phyloP scores from a whole-genome alignment of 2,797 vertebrate genomes.

The Scomberomorus guttatus region DNA sequence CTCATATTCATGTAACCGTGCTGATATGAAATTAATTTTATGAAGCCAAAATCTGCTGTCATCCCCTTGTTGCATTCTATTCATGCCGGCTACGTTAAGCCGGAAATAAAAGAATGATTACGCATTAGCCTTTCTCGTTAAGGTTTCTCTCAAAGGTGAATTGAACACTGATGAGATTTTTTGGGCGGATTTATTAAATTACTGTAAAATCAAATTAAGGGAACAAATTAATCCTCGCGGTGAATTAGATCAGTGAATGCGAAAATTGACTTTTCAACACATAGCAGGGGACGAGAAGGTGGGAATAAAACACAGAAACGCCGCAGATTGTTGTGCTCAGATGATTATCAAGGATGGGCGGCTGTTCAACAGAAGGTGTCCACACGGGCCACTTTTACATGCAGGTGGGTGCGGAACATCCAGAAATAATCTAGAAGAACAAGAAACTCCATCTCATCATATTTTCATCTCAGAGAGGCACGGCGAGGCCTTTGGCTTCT shows the following conservation, averaged over 20 bases:
- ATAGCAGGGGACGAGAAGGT: conserved; percentile 24
- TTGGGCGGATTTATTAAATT: conserved; percentile 67
- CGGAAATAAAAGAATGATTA: conserved; percentile 70
- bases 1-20: conserved; percentile 51
- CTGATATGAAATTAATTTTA: conserved; percentile 57
- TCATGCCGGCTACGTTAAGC: conserved; percentile 39
- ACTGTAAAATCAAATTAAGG: conserved; percentile 71
- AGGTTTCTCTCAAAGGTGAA: conserved; percentile 68
- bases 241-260: conserved; percentile 66
- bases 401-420: background rate
- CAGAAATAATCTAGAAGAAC: background rate
- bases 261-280: conserved; percentile 64
- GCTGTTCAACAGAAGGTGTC: conserved; percentile 2
- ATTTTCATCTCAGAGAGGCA: conserved; percentile 20
- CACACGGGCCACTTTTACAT: conserved; percentile 26
- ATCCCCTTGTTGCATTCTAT: conserved; percentile 45
- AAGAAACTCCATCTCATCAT: conserved; percentile 1
- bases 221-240: conserved; percentile 64
- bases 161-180: conserved; percentile 56
- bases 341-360: conserved; percentile 35
- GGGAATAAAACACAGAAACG: conserved; percentile 8
- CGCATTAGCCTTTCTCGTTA: conserved; percentile 67
- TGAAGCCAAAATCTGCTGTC: conserved; percentile 47
- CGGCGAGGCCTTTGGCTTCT: conserved; percentile 8
- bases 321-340: conserved; percentile 22